Evolutionary conservation across 2,113 vertebrate genomes (phyloP).

Genomic region (Poecilia latipinna): DNA sequence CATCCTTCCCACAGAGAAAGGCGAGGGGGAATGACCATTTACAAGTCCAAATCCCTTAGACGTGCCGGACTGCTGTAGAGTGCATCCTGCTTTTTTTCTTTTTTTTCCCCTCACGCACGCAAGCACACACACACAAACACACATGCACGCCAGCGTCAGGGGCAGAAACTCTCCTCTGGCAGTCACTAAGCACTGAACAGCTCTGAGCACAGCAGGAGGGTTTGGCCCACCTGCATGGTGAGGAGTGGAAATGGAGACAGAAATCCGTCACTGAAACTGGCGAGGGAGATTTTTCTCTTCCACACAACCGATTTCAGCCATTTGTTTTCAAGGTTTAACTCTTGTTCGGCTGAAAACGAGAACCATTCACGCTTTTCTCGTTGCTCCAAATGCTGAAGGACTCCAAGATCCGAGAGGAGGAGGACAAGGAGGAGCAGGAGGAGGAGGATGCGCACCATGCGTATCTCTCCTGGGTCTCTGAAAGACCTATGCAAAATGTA

Average conservation of each 20-base stretch:
- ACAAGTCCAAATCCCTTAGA: conserved; percentile 50
- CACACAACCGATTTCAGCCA: conserved; percentile 41
- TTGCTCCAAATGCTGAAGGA: conserved; percentile 20
- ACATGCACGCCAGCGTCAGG: conserved; percentile 30
- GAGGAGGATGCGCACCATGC: conserved; percentile 24
- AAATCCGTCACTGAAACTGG: conserved; percentile 51
- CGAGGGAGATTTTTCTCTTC: conserved; percentile 54
- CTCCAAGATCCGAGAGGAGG: conserved; percentile 23
- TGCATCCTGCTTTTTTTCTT: conserved; percentile 42
- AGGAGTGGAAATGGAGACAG: conserved; percentile 52
- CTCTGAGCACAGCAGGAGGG: conserved; percentile 62
- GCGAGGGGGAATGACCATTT: conserved; percentile 28
- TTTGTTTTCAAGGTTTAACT: conserved; percentile 53
- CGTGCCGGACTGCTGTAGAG: conserved; percentile 29
- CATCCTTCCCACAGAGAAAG: conserved; percentile 47
- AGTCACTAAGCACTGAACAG: conserved; percentile 64
- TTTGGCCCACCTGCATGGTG: conserved; percentile 67
- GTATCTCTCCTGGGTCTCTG: conserved; percentile 34
- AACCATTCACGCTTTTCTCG: conserved; percentile 55
- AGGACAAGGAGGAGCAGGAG: background rate
- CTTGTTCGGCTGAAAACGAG: conserved; percentile 34
- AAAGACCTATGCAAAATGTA: conserved; percentile 69
- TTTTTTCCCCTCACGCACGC: background rate
- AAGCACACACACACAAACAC: conserved; percentile 16
- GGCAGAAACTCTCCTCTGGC: conserved; percentile 61